Conservation (phyloP, 2,888 invertebrate genomes). For the Aphelenchoides bicaudatus region DNA sequence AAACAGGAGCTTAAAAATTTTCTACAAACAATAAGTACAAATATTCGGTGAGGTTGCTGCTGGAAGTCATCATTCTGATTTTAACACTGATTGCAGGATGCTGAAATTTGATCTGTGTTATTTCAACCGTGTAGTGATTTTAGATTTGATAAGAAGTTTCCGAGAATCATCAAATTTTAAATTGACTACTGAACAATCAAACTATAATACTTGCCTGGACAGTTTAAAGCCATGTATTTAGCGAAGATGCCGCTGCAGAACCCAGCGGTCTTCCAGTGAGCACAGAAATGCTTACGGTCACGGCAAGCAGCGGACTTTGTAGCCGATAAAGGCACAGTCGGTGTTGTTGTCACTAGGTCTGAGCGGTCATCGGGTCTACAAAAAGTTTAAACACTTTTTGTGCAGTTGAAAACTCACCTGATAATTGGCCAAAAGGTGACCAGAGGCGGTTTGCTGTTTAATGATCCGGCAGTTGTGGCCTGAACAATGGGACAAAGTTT, state of each 20-base stretch:
- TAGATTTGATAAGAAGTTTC: no score
- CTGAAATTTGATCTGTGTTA: no score
- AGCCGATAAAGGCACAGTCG: slow-evolving; percentile 22
- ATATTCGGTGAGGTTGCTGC: no score
- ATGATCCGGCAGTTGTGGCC: slow-evolving; percentile 31
- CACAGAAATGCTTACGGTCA: slow-evolving; percentile 56
- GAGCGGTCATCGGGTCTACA: slow-evolving; percentile 6
- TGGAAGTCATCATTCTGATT: no score
- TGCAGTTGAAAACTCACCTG: slow-evolving; percentile 17
- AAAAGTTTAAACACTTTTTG: background rate
- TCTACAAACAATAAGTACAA: no score
- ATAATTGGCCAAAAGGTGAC: slow-evolving; percentile 41
- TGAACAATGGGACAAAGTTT: slow-evolving; percentile 15
- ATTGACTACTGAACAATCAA: background rate
- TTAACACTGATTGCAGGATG: no score
- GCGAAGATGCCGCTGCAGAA: slow-evolving; percentile 57
- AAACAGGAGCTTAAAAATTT: no score
- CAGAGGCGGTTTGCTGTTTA: slow-evolving; percentile 43
- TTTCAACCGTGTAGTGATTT: no score
- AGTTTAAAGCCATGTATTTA: slow-evolving; percentile 58
- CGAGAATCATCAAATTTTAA: no score
- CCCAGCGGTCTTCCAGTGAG: slow-evolving; percentile 56
- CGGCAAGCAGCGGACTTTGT: slow-evolving; percentile 35
- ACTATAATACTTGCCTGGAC: slow-evolving; percentile 28
- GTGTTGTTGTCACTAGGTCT: slow-evolving; percentile 1